Evolutionary conservation across 2,113 vertebrate genomes (phyloP).

Genomic region (Albula glossodonta): DNA sequence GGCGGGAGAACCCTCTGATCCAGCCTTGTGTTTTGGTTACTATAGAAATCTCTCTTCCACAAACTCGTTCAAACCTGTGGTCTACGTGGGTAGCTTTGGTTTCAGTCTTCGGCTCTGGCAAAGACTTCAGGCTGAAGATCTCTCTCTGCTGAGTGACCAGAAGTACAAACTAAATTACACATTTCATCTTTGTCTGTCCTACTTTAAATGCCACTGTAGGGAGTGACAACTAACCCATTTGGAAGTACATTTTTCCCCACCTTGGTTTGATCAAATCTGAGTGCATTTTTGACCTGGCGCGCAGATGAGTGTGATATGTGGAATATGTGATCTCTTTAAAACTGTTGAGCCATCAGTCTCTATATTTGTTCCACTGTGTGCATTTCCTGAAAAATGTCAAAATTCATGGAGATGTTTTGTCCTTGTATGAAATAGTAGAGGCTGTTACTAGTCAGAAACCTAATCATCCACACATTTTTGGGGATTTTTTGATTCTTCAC

Average conservation of each 20-base stretch:
- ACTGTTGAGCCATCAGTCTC: neutral
- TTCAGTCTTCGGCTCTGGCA: neutral
- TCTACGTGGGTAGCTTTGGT: neutral
- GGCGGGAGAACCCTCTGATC: neutral
- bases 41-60: neutral
- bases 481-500: neutral
- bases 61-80: neutral
- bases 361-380: neutral
- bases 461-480: neutral
- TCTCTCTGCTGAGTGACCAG: neutral
- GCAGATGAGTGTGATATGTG: neutral
- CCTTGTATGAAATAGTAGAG: no score
- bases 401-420: neutral
- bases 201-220: no score
- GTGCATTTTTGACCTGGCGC: neutral
- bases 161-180: neutral
- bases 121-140: neutral
- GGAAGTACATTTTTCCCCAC: neutral
- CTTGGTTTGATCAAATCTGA: neutral
- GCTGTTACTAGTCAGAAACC: neutral
- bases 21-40: neutral
- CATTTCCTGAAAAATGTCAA: neutral
- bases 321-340: neutral
- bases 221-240: neutral
- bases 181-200: neutral